Evolutionary conservation across 2,113 vertebrate genomes (phyloP).

Genomic region (Numida meleagris): DNA sequence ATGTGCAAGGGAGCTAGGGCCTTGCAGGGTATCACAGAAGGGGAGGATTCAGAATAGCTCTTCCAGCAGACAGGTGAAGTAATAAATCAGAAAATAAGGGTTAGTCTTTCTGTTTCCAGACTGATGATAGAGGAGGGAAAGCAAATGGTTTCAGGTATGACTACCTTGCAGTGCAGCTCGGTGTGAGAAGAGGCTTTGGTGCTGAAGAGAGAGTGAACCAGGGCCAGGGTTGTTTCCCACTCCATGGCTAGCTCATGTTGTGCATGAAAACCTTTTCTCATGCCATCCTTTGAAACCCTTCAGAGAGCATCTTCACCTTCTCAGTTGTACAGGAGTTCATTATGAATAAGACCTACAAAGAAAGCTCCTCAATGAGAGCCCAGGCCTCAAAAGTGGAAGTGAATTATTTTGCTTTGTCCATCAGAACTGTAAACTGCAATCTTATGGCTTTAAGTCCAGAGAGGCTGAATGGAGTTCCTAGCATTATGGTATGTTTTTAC

Average conservation of each 20-base stretch:
- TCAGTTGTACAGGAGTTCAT: rapidly evolving
- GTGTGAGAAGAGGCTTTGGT: neutral
- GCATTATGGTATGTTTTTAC: neutral
- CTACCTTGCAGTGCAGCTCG: neutral
- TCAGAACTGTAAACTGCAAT: constrained; percentile 35
- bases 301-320: neutral
- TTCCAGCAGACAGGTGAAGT: neutral
- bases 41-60: neutral
- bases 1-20: neutral
- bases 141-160: neutral
- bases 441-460: neutral
- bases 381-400: neutral
- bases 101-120: neutral
- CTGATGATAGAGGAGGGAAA: neutral
- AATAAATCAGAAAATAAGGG: neutral
- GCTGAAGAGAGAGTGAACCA: neutral
- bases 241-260: neutral
- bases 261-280: neutral
- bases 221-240: neutral
- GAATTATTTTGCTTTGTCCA: constrained; percentile 29
- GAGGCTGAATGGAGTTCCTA: constrained; percentile 13
- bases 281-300: neutral
- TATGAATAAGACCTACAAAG: neutral
- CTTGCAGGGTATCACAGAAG: neutral
- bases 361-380: neutral